Percentiles rank a stretch among this genome's conserved stretches.
Evolutionary conservation across 2,888 invertebrate genomes (phyloP).

Genomic region (Sminthurinus aureus): DNA sequence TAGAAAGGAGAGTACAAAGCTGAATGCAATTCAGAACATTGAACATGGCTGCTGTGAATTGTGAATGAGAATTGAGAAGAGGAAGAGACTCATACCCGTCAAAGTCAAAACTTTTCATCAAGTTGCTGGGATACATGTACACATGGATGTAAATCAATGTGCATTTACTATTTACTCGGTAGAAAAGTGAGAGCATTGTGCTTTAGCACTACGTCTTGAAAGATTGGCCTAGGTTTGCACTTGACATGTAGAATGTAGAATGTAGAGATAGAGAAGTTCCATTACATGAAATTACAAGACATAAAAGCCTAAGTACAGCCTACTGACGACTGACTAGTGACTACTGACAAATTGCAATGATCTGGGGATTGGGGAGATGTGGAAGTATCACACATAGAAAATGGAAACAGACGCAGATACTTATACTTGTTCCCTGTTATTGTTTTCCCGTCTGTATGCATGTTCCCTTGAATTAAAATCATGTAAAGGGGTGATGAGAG

Average conservation of each 20-base stretch:
- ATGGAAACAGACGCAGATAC: background rate
- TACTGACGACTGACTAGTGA: conserved; percentile 20
- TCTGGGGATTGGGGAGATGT: background rate
- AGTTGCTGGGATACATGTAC: background rate
- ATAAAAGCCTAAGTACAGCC: conserved; percentile 4
- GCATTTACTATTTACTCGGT: background rate
- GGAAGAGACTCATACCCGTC: background rate
- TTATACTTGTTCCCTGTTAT: background rate
- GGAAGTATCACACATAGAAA: background rate
- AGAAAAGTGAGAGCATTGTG: background rate
- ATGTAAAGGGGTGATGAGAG: background rate
- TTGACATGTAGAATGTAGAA: background rate
- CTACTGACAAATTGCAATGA: conserved; percentile 23
- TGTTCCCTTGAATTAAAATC: background rate
- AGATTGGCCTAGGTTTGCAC: conserved; percentile 5
- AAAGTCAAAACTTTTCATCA: conserved; percentile 30
- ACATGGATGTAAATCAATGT: background rate
- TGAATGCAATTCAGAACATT: background rate
- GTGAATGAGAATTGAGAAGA: too few species aligned
- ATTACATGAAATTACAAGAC: conserved; percentile 30
- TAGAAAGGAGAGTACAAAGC: background rate
- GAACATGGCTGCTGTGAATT: background rate
- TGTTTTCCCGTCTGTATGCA: background rate
- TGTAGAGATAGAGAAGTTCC: background rate
- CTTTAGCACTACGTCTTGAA: background rate